A percentile compares a stretch with the other conserved stretches of the same genome.
phyloP scores from a whole-genome alignment of 2,797 vertebrate species.

The Apogon hyalosoma region DNA sequence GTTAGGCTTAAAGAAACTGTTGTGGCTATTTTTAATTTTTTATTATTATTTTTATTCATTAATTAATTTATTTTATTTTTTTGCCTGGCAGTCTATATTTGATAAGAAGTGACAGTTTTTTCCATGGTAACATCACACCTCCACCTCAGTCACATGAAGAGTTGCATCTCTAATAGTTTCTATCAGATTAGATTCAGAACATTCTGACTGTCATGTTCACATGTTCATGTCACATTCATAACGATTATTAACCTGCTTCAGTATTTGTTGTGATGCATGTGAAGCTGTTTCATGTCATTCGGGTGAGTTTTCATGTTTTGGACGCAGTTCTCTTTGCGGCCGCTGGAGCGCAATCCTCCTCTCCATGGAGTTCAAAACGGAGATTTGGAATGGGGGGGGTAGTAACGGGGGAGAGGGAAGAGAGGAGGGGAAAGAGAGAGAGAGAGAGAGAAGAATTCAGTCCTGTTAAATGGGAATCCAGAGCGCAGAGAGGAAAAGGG shows the following conservation, averaged over 20 bases:
- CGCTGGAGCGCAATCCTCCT: slow-evolving; percentile 63
- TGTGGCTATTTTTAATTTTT: no score
- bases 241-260: not conserved
- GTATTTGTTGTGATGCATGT: not conserved
- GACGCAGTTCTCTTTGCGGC: slow-evolving; percentile 54
- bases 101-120: no score
- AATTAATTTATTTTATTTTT: no score
- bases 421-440: not conserved
- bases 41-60: no score
- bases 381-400: slow-evolving; percentile 65
- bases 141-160: no score
- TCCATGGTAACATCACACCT: no score
- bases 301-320: slow-evolving; percentile 2
- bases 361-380: slow-evolving; percentile 51
- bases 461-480: slow-evolving; percentile 71
- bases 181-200: no score
- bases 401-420: slow-evolving; percentile 30
- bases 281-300: not conserved
- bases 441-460: slow-evolving; percentile 44
- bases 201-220: no score
- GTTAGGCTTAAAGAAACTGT: no score
- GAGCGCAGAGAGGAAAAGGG: slow-evolving; percentile 60
- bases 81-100: no score
- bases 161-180: no score
- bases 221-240: no score